phyloP scores from a whole-genome alignment of 2,797 vertebrate genomes.

The Hippocampus kuda region DNA sequence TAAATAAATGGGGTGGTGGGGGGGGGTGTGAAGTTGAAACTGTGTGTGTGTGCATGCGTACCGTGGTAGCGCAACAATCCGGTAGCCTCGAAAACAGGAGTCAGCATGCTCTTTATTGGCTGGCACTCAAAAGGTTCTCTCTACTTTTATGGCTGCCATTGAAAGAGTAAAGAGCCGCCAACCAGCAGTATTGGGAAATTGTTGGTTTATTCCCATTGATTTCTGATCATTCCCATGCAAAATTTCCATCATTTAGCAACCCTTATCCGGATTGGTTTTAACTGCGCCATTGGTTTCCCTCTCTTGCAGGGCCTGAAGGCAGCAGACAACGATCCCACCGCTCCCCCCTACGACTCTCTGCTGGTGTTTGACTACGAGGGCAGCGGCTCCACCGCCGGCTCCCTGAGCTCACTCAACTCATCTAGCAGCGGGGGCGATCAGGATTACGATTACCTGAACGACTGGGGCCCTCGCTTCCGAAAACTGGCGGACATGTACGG shows the following conservation, averaged over 20 bases:
- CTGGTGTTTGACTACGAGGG: conserved; percentile 98
- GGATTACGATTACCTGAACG: conserved; percentile 98
- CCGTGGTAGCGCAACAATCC: too few species aligned
- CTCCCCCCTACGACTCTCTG: conserved; percentile 95
- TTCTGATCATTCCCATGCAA: too few species aligned
- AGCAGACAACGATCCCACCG: conserved; percentile 95
- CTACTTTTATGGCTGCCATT: too few species aligned
- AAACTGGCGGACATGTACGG: conserved; percentile 99
- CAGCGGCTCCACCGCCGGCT: conserved; percentile 91
- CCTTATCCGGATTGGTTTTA: not conserved
- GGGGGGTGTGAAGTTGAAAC: too few species aligned
- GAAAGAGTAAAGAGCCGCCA: not conserved
- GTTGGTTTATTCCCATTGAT: too few species aligned
- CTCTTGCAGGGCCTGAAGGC: conserved; percentile 84
- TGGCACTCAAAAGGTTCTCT: too few species aligned
- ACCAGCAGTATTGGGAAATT: too few species aligned
- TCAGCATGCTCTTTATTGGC: too few species aligned
- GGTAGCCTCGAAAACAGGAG: too few species aligned
- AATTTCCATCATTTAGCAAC: not conserved
- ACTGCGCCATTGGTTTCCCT: conserved; percentile 21
- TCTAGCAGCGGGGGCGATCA: conserved; percentile 96
- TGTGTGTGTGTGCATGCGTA: too few species aligned
- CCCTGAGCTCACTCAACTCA: conserved; percentile 95
- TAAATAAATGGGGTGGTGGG: too few species aligned
- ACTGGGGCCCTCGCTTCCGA: conserved; percentile 96